Percentiles rank a stretch among this genome's conserved stretches.
Evolutionary conservation across 2,797 vertebrate species (phyloP).

Genomic region (Pangasius larnaudii): DNA sequence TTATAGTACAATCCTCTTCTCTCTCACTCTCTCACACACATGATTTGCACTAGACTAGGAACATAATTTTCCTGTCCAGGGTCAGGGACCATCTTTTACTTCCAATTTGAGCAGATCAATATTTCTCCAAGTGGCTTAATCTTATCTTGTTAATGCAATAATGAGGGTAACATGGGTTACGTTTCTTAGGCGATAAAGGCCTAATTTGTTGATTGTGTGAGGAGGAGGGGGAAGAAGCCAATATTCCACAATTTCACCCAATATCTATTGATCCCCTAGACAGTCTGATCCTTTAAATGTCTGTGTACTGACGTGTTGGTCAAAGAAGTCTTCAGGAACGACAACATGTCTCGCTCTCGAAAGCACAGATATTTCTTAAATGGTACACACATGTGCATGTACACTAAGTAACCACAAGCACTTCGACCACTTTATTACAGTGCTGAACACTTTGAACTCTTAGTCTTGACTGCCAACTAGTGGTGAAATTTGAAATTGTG

Average conservation of each 20-base stretch:
- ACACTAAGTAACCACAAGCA: slow-evolving; percentile 9
- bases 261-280: slow-evolving; percentile 53
- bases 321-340: slow-evolving; percentile 18
- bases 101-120: slow-evolving; percentile 58
- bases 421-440: slow-evolving; percentile 1
- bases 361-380: slow-evolving; percentile 8
- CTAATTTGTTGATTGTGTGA: slow-evolving; percentile 50
- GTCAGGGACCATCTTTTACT: slow-evolving; percentile 56
- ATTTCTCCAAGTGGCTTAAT: slow-evolving; percentile 58
- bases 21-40: neutral
- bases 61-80: slow-evolving; percentile 52
- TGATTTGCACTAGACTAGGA: slow-evolving; percentile 43
- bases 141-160: slow-evolving; percentile 59
- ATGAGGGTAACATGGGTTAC: slow-evolving; percentile 58
- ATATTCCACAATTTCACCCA: slow-evolving; percentile 43
- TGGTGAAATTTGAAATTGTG: slow-evolving; percentile 34
- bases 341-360: neutral
- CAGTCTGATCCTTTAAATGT: slow-evolving; percentile 29
- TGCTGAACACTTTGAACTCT: slow-evolving; percentile 36
- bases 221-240: slow-evolving; percentile 17
- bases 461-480: slow-evolving; percentile 58
- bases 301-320: slow-evolving; percentile 5
- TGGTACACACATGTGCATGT: slow-evolving; percentile 11
- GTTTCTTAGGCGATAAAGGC: slow-evolving; percentile 51
- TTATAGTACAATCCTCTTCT: slow-evolving; percentile 29